A percentile compares a stretch with the other conserved stretches of the same genome.
Conservation (phyloP, 1,140 invertebrate genomes). For the Drosophila punjabiensis region DNA sequence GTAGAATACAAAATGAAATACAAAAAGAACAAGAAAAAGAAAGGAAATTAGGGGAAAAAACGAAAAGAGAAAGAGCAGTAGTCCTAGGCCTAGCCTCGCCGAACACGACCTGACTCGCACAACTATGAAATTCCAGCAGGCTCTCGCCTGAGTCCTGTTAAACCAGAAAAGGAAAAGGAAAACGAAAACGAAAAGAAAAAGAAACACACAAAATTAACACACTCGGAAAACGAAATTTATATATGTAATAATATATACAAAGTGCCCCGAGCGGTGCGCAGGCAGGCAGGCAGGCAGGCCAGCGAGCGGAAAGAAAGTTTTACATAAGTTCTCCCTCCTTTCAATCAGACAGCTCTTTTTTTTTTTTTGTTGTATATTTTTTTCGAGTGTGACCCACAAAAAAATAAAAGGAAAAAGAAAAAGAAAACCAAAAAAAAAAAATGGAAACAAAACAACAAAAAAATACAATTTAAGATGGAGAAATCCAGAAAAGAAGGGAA, state of each 20-base stretch:
- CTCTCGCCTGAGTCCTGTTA: slow-evolving; percentile 3
- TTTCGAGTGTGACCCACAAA: slow-evolving; percentile 45
- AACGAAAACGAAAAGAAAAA: neutral
- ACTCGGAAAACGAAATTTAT: slow-evolving; percentile 20
- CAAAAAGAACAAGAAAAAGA: neutral
- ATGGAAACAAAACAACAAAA: neutral
- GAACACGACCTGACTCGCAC: neutral
- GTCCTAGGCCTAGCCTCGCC: neutral
- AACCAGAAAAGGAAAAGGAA: neutral
- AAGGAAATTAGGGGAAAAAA: neutral
- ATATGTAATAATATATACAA: slow-evolving; percentile 32
- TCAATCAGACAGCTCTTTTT: slow-evolving; percentile 46
- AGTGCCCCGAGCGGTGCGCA: slow-evolving; percentile 28
- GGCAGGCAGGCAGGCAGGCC: slow-evolving; percentile 19
- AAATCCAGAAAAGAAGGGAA: neutral
- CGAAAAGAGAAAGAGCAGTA: neutral
- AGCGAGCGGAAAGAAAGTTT: slow-evolving; percentile 49
- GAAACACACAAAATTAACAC: slow-evolving; percentile 20
- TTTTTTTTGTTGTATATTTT: slow-evolving; percentile 47
- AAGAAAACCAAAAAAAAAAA: slow-evolving; percentile 2
- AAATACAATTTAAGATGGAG: slow-evolving; percentile 9
- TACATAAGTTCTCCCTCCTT: slow-evolving; percentile 68
- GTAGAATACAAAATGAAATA: slow-evolving; percentile 1
- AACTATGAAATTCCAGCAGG: neutral
- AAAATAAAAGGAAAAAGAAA: slow-evolving; percentile 19